Conservation (phyloP, 2,113 vertebrate genomes). For the Hystrix cristata region DNA sequence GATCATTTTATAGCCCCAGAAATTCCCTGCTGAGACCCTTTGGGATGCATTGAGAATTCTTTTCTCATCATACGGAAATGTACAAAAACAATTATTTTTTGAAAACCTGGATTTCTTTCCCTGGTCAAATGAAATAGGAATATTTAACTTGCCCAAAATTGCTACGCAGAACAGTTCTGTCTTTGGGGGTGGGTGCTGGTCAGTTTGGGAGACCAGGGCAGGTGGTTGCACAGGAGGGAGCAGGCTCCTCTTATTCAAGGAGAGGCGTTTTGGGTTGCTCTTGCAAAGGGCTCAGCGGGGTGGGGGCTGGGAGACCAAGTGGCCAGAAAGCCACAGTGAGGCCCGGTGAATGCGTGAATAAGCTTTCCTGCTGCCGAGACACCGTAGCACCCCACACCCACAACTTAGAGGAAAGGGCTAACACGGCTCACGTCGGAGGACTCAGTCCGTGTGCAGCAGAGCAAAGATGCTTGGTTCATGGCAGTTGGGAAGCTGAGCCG, state of each 20-base stretch:
- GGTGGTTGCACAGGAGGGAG: background rate
- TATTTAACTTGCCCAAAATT: background rate
- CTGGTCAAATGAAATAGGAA: background rate
- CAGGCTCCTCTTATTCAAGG: background rate
- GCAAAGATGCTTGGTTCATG: background rate
- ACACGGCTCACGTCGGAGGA: background rate
- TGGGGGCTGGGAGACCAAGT: background rate
- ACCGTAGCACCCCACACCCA: background rate
- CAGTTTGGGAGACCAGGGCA: background rate
- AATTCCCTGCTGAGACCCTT: background rate
- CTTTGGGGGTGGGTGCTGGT: background rate
- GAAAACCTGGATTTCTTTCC: background rate
- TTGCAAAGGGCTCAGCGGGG: background rate
- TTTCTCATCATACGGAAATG: background rate
- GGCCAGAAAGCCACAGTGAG: background rate
- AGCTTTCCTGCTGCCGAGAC: background rate
- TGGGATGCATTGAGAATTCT: background rate
- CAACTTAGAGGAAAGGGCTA: background rate
- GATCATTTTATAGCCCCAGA: constrained; percentile 12
- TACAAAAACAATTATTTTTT: constrained; percentile 4
- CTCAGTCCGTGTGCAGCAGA: background rate
- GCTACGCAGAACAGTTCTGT: background rate
- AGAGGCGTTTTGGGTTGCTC: background rate
- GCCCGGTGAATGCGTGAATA: background rate
- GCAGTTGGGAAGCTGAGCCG: background rate